Base-by-base conservation (phyloP, 2,888 invertebrate species). In the Euplagia quadripunctaria region DNA sequence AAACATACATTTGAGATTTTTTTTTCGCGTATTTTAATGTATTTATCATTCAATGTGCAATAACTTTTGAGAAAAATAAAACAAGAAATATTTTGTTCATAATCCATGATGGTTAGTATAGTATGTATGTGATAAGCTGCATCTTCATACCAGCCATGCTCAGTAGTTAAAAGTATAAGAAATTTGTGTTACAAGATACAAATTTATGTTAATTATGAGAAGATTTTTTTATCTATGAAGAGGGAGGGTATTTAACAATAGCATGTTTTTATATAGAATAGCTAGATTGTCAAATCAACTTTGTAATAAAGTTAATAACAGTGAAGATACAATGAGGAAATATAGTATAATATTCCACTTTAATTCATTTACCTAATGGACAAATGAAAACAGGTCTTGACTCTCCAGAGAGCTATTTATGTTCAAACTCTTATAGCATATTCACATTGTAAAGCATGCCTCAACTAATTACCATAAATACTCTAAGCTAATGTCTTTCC, bases 311-410 rank as follows among this genome's bases (percentile, higher is more conserved):
- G n/a, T n/a, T 11, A 55, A n/a, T n/a, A 55, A 55, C 55, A n/a
- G 55, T 55, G 55, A 55, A 52, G 52, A 52, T 17, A n/a, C 1
- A 55, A 66, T 31, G 49, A 51, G 49, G 49, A 51, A 31, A 66
- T 4, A 51, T 51, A 17, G 31, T 51, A 20, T 51, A 68, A 42
- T 43, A 42, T n/a, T 42, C 42, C n/a, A 55, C 12, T n/a, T 68
- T 12, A 68, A 68, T 55, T 55, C 52, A 41, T 55, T 68, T 68
- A 68, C 42, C 42, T 68, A 68, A 68, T 68, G 52, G 52, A 42
- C 42, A 52, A 41, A 52, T 42, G 42, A 55, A 49, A 66, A 55
- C 67, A 55, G 12, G 41, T 52, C 12, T 42, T 43, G 43, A 42
- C n/a, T 68, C 68, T 55, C 55, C n/a, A 7, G 43, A 17, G 42